Percentiles rank a stretch among this genome's conserved stretches.
These are phyloP conservation scores for Neodiprion pinetum DNA, from an alignment of 1,140 invertebrate species.

Conservation along the genomic window DNA sequence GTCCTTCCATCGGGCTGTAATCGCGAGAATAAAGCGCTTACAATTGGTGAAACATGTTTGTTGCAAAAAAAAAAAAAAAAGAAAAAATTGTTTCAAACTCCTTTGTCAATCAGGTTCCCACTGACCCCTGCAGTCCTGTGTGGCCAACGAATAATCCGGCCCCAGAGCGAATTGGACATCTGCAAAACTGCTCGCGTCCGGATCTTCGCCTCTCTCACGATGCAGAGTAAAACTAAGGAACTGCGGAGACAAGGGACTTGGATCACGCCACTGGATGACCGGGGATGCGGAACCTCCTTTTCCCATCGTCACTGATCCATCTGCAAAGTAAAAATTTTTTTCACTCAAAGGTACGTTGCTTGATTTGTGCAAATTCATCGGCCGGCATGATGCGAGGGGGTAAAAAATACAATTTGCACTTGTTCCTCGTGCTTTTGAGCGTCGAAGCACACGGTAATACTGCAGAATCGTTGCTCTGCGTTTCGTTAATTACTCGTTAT, in stretches of 20 bases:
- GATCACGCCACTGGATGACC: constrained; percentile 25
- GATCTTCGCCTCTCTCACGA: constrained; percentile 17
- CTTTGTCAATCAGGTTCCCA: not conserved
- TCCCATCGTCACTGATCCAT: constrained; percentile 20
- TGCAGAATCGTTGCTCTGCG: too few relatives aligned
- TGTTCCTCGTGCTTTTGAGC: too few relatives aligned
- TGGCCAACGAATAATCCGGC: constrained; percentile 22
- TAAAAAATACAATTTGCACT: too few relatives aligned
- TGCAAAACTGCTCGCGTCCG: constrained; percentile 15
- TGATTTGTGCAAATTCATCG: too few relatives aligned
- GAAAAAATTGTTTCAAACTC: too few relatives aligned
- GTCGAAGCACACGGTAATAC: too few relatives aligned
- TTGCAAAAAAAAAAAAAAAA: too few relatives aligned
- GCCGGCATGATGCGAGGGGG: too few relatives aligned
- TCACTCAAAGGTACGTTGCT: too few relatives aligned
- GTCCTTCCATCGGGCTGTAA: constrained; percentile 21
- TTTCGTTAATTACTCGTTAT: too few relatives aligned
- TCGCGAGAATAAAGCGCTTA: too few relatives aligned
- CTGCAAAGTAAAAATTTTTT: constrained; percentile 9
- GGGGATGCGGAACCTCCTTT: constrained; percentile 11
- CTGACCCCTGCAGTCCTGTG: constrained; percentile 26
- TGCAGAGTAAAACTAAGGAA: constrained; percentile 22
- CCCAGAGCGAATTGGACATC: constrained; percentile 27
- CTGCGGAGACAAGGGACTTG: constrained; percentile 21
- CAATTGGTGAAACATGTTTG: too few relatives aligned